Percentiles rank a stretch among this genome's conserved stretches.
These are phyloP conservation scores for Indri indri DNA, from an alignment of 2,113 vertebrate species.

Conservation along the genomic window DNA sequence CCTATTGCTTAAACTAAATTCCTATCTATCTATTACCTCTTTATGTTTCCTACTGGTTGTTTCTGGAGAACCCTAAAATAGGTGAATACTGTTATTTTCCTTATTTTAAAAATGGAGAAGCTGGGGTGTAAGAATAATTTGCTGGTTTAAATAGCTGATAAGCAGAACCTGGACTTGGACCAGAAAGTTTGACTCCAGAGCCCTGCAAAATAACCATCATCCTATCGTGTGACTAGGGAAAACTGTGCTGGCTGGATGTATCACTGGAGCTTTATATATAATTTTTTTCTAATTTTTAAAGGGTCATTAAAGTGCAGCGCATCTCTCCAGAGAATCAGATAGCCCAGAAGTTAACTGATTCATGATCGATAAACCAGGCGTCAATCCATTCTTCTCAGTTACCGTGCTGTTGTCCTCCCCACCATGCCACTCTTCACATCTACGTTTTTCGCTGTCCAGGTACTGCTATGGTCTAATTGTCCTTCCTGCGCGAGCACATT, in stretches of 20 bases:
- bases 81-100: not conserved
- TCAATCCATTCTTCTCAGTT: not conserved
- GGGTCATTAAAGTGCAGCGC: not conserved
- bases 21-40: not conserved
- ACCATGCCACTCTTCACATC: not conserved
- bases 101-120: not conserved
- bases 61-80: not conserved
- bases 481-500: not conserved
- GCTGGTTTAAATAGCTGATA: not conserved
- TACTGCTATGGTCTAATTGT: not conserved
- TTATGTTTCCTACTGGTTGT: not conserved
- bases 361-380: not conserved
- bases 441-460: not conserved
- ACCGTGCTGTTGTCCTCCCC: not conserved
- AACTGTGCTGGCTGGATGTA: not conserved
- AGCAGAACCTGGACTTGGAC: not conserved
- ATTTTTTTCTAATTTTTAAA: conserved; percentile 9
- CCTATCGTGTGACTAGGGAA: not conserved
- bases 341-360: not conserved
- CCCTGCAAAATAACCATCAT: not conserved
- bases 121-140: not conserved
- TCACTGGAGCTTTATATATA: not conserved
- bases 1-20: not conserved
- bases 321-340: not conserved
- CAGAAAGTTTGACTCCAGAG: not conserved